These are phyloP conservation scores for Otolemur garnettii DNA, from an alignment of 2,113 vertebrate species.

Conservation along the genomic window DNA sequence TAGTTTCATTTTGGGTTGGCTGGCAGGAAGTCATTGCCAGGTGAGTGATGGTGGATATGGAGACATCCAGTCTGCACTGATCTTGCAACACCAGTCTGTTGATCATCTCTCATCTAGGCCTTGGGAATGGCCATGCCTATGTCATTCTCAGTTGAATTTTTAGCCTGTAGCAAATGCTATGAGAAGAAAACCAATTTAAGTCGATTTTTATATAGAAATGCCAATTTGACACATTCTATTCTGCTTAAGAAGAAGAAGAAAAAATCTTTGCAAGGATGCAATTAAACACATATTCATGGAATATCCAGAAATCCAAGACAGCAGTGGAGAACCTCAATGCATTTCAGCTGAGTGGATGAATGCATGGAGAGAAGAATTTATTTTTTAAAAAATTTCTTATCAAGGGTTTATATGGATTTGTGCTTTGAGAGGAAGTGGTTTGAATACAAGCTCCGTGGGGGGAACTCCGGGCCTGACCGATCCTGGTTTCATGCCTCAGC, in stretches of 20 bases:
- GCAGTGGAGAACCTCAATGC: not conserved
- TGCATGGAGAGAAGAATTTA: not conserved
- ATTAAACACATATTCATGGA: not conserved
- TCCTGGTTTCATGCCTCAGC: accelerated
- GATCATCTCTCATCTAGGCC: not conserved
- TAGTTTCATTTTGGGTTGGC: not conserved
- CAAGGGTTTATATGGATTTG: not conserved
- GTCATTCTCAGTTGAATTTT: slow-evolving; percentile 2
- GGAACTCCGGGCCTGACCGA: too few relatives aligned
- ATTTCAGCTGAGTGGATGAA: not conserved
- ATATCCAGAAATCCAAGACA: not conserved
- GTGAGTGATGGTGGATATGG: not conserved
- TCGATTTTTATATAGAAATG: slow-evolving; percentile 59
- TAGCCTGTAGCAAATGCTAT: slow-evolving; percentile 10
- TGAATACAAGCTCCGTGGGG: not conserved
- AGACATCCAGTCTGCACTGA: accelerated
- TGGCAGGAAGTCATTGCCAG: not conserved
- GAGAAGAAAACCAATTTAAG: slow-evolving; percentile 47
- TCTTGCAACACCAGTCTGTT: not conserved
- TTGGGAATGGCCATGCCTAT: not conserved
- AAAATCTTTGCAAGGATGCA: not conserved
- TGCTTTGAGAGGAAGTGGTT: not conserved
- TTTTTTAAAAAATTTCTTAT: not conserved
- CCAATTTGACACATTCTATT: slow-evolving; percentile 14
- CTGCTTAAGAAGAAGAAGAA: not conserved